A percentile compares a stretch with the other conserved stretches of the same genome.
These are phyloP conservation scores for Zoanthus sociatus DNA, from an alignment of 92 coral and sea anemone species.

Conservation along the genomic window DNA sequence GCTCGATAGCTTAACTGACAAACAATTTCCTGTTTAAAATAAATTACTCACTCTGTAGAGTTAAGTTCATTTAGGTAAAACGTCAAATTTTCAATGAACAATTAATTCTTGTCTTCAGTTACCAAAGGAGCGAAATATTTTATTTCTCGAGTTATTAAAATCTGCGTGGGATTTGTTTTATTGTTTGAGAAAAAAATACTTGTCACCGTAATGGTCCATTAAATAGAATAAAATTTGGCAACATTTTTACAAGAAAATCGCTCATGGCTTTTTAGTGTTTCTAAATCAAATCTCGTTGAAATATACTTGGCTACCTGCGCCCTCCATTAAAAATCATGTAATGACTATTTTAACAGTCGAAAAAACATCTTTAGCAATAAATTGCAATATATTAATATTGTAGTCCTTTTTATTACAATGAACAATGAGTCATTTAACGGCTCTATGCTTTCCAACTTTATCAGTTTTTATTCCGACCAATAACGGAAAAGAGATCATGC, in stretches of 20 bases:
- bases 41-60: neutral
- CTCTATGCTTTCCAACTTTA: neutral
- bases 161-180: slow-evolving; percentile 13
- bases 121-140: neutral
- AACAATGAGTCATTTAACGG: neutral
- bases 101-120: neutral
- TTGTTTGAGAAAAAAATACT: neutral
- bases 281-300: neutral
- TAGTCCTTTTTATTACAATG: neutral
- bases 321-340: neutral
- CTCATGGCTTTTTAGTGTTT: neutral
- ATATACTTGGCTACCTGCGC: neutral
- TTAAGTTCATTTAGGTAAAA: neutral
- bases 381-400: neutral
- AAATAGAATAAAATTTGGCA: neutral
- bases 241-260: neutral
- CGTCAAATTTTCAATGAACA: neutral
- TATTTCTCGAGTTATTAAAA: neutral
- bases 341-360: neutral
- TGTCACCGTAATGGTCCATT: neutral
- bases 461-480: slow-evolving; percentile 1
- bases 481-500: neutral
- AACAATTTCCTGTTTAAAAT: too few species aligned
- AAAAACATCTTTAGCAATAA: neutral
- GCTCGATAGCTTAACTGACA: too few species aligned